Evolutionary conservation across 2,113 vertebrate species (phyloP), one percentile per base, ranked within the genome.

Genomic region (Tenebrosternarchus preto): DNA sequence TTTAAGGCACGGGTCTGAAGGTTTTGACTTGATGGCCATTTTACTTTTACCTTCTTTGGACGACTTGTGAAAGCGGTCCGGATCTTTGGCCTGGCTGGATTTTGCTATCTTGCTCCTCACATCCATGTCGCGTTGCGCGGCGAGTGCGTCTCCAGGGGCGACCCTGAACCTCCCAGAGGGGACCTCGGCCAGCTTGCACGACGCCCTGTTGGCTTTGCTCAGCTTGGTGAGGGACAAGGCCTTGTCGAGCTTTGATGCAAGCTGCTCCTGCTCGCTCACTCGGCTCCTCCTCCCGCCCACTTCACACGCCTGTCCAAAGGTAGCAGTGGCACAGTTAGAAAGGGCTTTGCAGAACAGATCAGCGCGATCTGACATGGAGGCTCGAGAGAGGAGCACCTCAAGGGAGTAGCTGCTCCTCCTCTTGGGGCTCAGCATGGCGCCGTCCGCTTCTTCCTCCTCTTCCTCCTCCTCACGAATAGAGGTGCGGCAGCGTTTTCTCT

Each of bases 211-310:
- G 66, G 96, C 82, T 3, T 95, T 95, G 92, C 94, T 85, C 80
- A 97, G 94, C 85, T 95, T 96, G 22, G 95, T 96, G 83, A 99
- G 95, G 0, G 97, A 99, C 3, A 98, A 91, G 22, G 97, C 95
- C 80, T 95, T 94, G 92, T 97, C 94, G 0, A 99, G 94, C 88
- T 98, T 98, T 60, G 93, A 96, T 8, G 96, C 96, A 91, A 99
- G 80, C 88, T 96, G 95, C 88, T 99, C 97, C 88, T 98, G 96
- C 89, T 97, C 95, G 0, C 94, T 96, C 73, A 94, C 39, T 39
- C 83, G 91, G 73, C 94, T 85, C 53, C 94, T 97, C 89, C 96
- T 98, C 77, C 90, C 92, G 57, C 92, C 90, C 74, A 93, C 93
- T 83, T 95, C 93, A 89, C 94, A 91, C 53, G 86, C 87, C 94